These are phyloP conservation scores for Nesoenas mayeri DNA, from an alignment of 2,113 vertebrate genomes.

Conservation along the genomic window DNA sequence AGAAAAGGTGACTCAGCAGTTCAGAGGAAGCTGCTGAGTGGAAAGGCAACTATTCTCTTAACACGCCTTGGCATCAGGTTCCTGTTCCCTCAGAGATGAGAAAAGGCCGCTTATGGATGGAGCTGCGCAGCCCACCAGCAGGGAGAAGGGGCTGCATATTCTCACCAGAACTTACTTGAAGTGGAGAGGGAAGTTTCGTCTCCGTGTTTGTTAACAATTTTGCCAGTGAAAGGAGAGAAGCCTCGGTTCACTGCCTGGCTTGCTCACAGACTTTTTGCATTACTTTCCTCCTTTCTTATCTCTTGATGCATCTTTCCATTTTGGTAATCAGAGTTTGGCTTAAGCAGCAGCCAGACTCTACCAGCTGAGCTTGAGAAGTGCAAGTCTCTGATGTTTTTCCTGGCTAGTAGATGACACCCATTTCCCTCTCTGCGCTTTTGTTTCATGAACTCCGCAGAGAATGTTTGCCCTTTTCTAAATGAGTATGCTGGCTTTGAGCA, in stretches of 20 bases:
- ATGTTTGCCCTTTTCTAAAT: background rate
- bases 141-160: background rate
- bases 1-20: constrained; percentile 66
- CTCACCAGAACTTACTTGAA: background rate
- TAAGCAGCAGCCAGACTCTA: background rate
- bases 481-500: background rate
- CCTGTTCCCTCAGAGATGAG: background rate
- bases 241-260: background rate
- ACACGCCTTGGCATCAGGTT: background rate
- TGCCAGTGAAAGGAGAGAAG: background rate
- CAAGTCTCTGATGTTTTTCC: background rate
- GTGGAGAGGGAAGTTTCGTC: background rate
- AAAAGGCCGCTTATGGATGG: background rate
- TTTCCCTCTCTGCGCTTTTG: background rate
- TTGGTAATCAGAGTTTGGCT: background rate
- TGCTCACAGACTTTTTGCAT: background rate
- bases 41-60: constrained; percentile 23
- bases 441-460: background rate
- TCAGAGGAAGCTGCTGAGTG: constrained; percentile 44
- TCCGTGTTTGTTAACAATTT: background rate
- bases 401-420: background rate
- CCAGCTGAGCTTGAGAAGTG: background rate
- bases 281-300: background rate
- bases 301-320: background rate
- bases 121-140: background rate